A percentile compares a stretch with the other conserved stretches of the same genome.
These are phyloP conservation scores for Penelope pileata DNA, from an alignment of 2,113 vertebrate species.

Conservation along the genomic window DNA sequence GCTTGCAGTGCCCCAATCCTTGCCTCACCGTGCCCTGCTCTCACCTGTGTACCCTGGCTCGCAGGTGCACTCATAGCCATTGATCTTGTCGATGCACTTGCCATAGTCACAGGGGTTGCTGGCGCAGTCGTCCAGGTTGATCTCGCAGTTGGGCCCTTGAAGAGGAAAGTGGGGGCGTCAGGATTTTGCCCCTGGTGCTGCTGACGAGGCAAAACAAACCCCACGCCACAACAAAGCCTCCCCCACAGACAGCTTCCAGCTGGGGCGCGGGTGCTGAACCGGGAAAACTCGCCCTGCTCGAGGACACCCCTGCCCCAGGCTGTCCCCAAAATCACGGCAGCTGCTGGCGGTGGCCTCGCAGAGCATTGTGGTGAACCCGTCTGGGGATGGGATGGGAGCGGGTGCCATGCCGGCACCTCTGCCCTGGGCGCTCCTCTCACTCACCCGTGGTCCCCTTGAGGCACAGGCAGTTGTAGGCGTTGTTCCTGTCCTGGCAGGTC, in stretches of 20 bases:
- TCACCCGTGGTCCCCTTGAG: slow-evolving; percentile 91
- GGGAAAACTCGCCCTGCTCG: neutral
- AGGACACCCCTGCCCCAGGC: neutral
- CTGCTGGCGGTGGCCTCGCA: neutral
- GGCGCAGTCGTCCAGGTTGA: slow-evolving; percentile 93
- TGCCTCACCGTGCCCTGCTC: neutral
- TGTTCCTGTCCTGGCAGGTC: slow-evolving; percentile 89
- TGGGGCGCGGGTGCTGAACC: neutral
- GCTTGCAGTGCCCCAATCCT: neutral
- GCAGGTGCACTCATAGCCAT: slow-evolving; percentile 90
- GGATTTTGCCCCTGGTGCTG: rapidly evolving
- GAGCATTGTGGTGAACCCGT: neutral
- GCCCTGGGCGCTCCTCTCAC: rapidly evolving
- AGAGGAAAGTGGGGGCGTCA: neutral
- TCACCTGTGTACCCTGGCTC: slow-evolving; percentile 92
- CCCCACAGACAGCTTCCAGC: rapidly evolving
- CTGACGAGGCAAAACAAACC: neutral
- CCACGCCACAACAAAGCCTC: neutral
- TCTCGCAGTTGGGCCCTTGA: slow-evolving; percentile 90
- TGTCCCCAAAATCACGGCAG: rapidly evolving
- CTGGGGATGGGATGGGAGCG: rapidly evolving
- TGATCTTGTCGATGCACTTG: slow-evolving; percentile 93
- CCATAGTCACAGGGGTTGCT: slow-evolving; percentile 91
- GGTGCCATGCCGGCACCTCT: rapidly evolving
- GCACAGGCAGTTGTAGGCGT: slow-evolving; percentile 87